Conservation (phyloP, 1,140 invertebrate species). For the Atopsyche davidsoni region DNA sequence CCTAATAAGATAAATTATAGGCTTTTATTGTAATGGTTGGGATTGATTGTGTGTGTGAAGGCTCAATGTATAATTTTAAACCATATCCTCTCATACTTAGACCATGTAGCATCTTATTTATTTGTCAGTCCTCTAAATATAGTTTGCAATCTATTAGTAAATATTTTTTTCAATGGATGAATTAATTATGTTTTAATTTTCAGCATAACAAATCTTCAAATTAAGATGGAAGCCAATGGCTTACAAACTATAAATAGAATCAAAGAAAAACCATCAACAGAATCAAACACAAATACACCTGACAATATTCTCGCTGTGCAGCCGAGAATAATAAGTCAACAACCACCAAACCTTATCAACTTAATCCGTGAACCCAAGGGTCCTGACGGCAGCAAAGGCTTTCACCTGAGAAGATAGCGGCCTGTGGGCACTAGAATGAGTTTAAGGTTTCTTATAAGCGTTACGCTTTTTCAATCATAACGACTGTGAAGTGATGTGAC, state of each 20-base stretch:
- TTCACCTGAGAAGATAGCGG: conserved; percentile 51
- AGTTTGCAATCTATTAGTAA: conserved; percentile 5
- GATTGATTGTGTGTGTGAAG: too few species aligned
- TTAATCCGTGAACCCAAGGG: conserved; percentile 49
- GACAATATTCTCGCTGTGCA: conserved; percentile 3
- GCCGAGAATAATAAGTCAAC: conserved; percentile 13
- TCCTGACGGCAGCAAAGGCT: conserved; percentile 52
- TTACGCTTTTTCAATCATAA: background rate
- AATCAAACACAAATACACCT: background rate
- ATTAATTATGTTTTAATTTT: conserved; percentile 6
- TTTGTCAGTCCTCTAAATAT: background rate
- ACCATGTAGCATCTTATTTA: too few species aligned
- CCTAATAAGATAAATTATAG: too few species aligned
- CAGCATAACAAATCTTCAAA: conserved; percentile 23
- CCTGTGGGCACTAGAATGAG: conserved; percentile 4
- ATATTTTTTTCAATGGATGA: background rate
- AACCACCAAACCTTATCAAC: conserved; percentile 35
- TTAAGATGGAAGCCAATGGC: conserved; percentile 23
- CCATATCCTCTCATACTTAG: too few species aligned
- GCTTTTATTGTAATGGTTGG: too few species aligned
- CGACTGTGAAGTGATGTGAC: background rate
- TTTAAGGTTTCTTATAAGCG: too few species aligned
- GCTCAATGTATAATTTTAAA: too few species aligned
- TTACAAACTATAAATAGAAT: conserved; percentile 16
- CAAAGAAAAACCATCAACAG: conserved; percentile 20